A percentile compares a stretch with the other conserved stretches of the same genome.
These are phyloP conservation scores for Bucorvus abyssinicus DNA, from an alignment of 2,797 vertebrate species.

Conservation along the genomic window DNA sequence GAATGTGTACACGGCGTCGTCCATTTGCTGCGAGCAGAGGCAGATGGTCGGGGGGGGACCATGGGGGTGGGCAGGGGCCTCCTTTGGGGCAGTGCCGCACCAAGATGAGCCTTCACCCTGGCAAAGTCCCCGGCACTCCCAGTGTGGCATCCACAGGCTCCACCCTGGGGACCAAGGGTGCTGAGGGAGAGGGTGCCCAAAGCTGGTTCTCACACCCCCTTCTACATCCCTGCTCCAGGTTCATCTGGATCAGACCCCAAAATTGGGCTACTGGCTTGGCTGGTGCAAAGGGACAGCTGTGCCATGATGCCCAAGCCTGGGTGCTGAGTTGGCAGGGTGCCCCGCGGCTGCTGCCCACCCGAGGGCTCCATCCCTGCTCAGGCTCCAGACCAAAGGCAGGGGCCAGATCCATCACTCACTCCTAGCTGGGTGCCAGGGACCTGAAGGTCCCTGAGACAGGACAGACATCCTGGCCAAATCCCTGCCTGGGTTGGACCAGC, in stretches of 20 bases:
- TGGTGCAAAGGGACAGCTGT: neutral
- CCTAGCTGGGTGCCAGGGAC: neutral
- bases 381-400: neutral
- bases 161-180: rapidly evolving
- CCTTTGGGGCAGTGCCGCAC: neutral
- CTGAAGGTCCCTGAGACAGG: neutral
- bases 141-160: rapidly evolving
- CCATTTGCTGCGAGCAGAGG: constrained; percentile 86
- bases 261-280: neutral
- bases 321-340: neutral
- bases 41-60: rapidly evolving
- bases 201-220: neutral
- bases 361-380: neutral
- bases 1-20: constrained; percentile 90
- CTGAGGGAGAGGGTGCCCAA: neutral
- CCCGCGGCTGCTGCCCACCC: neutral
- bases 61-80: neutral
- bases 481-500: neutral
- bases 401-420: neutral
- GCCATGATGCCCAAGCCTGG: neutral
- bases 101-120: rapidly evolving
- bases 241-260: neutral
- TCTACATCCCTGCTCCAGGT: neutral
- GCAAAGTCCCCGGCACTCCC: neutral
- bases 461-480: neutral